Conservation (phyloP, 2,113 vertebrate genomes). For the Tauraco erythrolophus region DNA sequence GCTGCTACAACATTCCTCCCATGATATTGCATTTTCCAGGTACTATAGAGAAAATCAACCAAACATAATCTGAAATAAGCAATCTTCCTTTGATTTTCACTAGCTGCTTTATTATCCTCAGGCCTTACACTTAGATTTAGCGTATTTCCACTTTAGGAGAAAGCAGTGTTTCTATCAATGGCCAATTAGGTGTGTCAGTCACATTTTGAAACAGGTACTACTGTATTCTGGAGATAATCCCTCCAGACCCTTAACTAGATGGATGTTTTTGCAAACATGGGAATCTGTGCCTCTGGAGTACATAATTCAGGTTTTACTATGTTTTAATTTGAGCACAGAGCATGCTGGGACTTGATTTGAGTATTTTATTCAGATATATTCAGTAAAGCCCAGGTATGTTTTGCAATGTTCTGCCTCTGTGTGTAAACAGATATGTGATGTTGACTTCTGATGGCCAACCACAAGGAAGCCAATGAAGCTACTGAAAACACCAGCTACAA, state of each 20-base stretch:
- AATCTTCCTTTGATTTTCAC: neutral
- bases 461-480: neutral
- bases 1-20: neutral
- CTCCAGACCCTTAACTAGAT: neutral
- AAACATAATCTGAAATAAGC: neutral
- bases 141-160: neutral
- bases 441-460: neutral
- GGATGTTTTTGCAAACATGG: neutral
- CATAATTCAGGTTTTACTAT: fast-evolving
- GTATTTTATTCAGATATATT: neutral
- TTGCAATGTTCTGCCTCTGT: neutral
- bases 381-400: neutral
- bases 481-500: neutral
- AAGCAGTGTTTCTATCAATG: neutral
- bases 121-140: neutral
- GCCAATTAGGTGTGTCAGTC: neutral
- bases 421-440: neutral
- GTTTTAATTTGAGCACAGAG: neutral
- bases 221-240: neutral
- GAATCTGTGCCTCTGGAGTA: neutral
- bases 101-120: neutral
- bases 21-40: neutral
- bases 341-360: neutral
- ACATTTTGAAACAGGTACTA: neutral
- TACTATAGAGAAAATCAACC: neutral